These are phyloP conservation scores for Acanthococcus lagerstroemiae DNA, from an alignment of 2,888 invertebrate species.

Conservation along the genomic window DNA sequence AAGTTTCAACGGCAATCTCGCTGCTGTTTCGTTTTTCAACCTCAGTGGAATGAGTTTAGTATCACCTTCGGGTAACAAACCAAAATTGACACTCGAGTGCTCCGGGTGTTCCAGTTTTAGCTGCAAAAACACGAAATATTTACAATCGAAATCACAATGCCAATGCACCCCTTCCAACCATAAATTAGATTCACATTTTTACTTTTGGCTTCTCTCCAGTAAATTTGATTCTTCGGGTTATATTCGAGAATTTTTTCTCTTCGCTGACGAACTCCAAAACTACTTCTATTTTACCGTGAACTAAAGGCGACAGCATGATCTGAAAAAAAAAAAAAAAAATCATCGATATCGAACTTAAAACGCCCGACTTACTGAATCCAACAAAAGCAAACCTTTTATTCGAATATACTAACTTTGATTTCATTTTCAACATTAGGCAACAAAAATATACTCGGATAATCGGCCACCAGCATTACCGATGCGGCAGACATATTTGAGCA, in stretches of 20 bases:
- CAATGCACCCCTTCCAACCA: too few relatives aligned
- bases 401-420: not conserved
- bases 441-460: not conserved
- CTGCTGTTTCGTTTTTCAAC: conserved; percentile 23
- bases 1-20: conserved; percentile 31
- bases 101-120: conserved; percentile 1
- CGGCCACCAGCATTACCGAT: conserved; percentile 14
- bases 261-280: conserved; percentile 10
- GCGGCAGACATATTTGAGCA: not conserved
- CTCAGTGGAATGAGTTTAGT: conserved; percentile 25
- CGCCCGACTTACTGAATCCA: not conserved
- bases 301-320: conserved; percentile 15
- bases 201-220: conserved; percentile 12
- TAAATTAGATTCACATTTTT: not conserved
- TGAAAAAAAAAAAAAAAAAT: not conserved
- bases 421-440: conserved; percentile 3
- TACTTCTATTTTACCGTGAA: conserved; percentile 11
- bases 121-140: not conserved
- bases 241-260: conserved; percentile 16
- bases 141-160: not conserved
- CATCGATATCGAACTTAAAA: not conserved
- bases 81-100: conserved; percentile 23
- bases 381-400: too few relatives aligned
- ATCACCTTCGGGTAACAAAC: conserved; percentile 19
- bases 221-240: not conserved